phyloP scores from a whole-genome alignment of 2,888 invertebrate species.

The Tolmerus cingulatus region DNA sequence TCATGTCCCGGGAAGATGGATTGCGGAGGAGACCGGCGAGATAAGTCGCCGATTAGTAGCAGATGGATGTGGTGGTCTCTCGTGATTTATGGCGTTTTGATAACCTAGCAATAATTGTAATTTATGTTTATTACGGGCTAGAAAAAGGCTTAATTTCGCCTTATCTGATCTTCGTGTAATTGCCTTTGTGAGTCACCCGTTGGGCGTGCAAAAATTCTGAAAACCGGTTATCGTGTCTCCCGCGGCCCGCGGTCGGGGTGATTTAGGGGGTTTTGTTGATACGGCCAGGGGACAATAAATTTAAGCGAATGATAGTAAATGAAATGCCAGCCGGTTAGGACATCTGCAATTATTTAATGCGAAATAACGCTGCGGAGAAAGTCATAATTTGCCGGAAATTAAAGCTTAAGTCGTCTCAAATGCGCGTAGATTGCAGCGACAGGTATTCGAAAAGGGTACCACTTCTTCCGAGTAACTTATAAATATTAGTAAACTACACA shows the following conservation, averaged over 20 bases:
- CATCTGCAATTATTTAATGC: not conserved
- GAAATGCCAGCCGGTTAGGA: not conserved
- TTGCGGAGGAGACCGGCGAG: conserved; percentile 15
- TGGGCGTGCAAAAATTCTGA: not conserved
- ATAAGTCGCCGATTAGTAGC: conserved; percentile 40
- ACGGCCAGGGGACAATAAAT: not conserved
- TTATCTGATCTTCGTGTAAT: conserved; percentile 9
- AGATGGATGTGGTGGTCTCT: conserved; percentile 38
- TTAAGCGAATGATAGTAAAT: not conserved
- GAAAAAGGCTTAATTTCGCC: conserved; percentile 26
- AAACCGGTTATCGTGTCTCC: conserved; percentile 36
- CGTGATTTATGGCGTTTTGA: conserved; percentile 52
- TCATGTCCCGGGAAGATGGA: conserved; percentile 38
- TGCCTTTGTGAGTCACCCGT: not conserved
- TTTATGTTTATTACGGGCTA: conserved; percentile 39
- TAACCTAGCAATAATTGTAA: conserved; percentile 52
- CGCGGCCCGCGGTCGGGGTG: not conserved
- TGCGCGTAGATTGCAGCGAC: not conserved
- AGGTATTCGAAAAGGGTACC: not conserved
- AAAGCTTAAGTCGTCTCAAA: not conserved
- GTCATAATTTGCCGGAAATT: not conserved
- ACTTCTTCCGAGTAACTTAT: not conserved
- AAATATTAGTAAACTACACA: not conserved
- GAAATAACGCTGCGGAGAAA: not conserved
- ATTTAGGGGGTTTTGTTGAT: conserved; percentile 12